Evolutionary conservation across 1,140 invertebrate species (phyloP), one percentile per base, ranked within the genome.

Genomic region (Vanessa atalanta): DNA sequence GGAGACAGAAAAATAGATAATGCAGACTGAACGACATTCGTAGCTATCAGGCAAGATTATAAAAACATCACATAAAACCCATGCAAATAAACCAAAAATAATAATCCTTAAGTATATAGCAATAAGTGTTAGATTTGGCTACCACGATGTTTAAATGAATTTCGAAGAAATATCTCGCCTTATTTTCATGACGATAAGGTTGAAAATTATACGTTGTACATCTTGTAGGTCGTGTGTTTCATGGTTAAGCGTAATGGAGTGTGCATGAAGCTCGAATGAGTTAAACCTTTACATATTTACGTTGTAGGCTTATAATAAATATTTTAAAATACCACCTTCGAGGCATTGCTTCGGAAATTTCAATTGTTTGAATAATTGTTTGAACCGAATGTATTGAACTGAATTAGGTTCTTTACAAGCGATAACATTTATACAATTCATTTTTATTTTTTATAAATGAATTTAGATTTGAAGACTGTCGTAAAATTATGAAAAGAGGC

Each of bases 231-330:
- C 37, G 23, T 20, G 31, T 55, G n/a, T 43, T 67, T 67, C 53
- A 57, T 57, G 53, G 65, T 67, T 67, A 53, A 53, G 37, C 50
- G 65, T 67, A 67, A 67, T 67, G 65, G 65, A 37, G 65, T 67
- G 65, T 67, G 65, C 65, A 67, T 67, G 65, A 57, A 13, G 53
- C 53, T 57, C 53, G 53, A 57, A 57, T 57, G 53, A 57, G 53
- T 57, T 57, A 57, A 57, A 57, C 53, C 53, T 57, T 57, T 57
- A 57, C 23, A 57, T 57, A 23, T 57, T 57, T 57, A 57, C 53
- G 20, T 57, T 57, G 23, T 57, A 57, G 53, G 53, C 53, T 57
- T 57, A 57, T 57, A 57, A 57, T 57, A 20, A 57, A 57, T 9
- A 57, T 57, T 57, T 57, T 57, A 57, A 57, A 57, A 57, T 13